A percentile compares a stretch with the other conserved stretches of the same genome.
Conservation (phyloP, 2,888 invertebrate genomes). For the Quadroppia sp. region DNA sequence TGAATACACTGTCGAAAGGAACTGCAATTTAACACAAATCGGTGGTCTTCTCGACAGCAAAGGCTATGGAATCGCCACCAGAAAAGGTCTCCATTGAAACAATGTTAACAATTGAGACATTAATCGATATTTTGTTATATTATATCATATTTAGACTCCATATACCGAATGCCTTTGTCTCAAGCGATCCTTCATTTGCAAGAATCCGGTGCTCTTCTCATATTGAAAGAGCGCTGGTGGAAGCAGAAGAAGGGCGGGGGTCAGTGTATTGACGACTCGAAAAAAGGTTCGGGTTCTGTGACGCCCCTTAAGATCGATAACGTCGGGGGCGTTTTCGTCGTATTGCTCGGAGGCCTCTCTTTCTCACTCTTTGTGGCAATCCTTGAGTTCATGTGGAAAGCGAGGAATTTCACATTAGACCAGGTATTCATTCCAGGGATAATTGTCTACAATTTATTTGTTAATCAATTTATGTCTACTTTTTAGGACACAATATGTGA, state of each 20-base stretch:
- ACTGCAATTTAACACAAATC: constrained; percentile 58
- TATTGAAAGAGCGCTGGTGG: constrained; percentile 58
- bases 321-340: constrained; percentile 53
- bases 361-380: constrained; percentile 46
- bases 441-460: neutral
- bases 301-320: constrained; percentile 49
- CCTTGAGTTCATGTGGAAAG: constrained; percentile 48
- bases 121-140: neutral
- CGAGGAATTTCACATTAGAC: constrained; percentile 39
- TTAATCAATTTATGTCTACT: constrained; percentile 16
- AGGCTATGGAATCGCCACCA: constrained; percentile 56
- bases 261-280: constrained; percentile 48
- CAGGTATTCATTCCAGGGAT: neutral
- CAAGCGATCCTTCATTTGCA: constrained; percentile 61
- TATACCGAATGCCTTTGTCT: constrained; percentile 85
- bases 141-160: constrained; percentile 66
- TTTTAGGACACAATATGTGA: constrained; percentile 47
- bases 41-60: constrained; percentile 58
- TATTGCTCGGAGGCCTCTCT: constrained; percentile 48
- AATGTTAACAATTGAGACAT: neutral
- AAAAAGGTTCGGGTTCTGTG: constrained; percentile 47
- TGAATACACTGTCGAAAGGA: constrained; percentile 55
- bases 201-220: constrained; percentile 56
- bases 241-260: constrained; percentile 51
- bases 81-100: constrained; percentile 30